Evolutionary conservation across 2,797 vertebrate genomes (phyloP), one percentile per base, ranked within the genome.

Genomic region (Myoxocephalus aenaeus): DNA sequence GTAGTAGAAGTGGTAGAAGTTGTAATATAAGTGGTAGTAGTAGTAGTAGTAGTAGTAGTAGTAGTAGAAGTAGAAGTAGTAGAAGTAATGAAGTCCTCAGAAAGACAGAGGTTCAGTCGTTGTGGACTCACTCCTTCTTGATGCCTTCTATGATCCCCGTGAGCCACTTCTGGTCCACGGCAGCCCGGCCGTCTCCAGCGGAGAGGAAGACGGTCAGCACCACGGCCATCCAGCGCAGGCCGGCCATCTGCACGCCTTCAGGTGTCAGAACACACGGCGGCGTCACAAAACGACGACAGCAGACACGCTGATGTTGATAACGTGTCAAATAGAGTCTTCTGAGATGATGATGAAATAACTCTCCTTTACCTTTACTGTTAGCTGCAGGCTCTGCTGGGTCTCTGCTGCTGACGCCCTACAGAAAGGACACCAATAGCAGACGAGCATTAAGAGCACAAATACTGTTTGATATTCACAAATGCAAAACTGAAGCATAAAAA

Each of bases 211-310:
- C 5, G 12, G 4, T 18, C 34, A 82, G 63, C 13, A 27, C 3
- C 73, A 72, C 17, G 8, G 27, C 14, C 50, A 14, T 1, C 77
- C 77, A 78, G 50, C 67, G 40, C 15, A 66, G 66, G 6, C 54
- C 56, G 11, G 67, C 64, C 85, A 84, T 84, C 82, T 84, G 66
- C 12, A 44, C 48, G n/a, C 50, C 40, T 0, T 22, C 7, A 32
- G 32, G 4, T 32, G 32, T 4, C 32, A 32, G 32, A 5, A 32
- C 70, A 69, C 20, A 18, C 25, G 25, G 25, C 25, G 25, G 25
- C 0, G 2, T 13, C 5, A 42, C 3, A 13, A 15, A 8, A 8
- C 48, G 9, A 7, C 8, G 3, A 15, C 2, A n/a, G 17, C 18
- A 42, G 5, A 32, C 32, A 32, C 3, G 32, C 32, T 4, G 32